Evolutionary conservation across 53 echinoderm and acorn worm genomes (phyloP), one percentile per base, ranked within the genome.

Genomic region (Luidia sarsii): DNA sequence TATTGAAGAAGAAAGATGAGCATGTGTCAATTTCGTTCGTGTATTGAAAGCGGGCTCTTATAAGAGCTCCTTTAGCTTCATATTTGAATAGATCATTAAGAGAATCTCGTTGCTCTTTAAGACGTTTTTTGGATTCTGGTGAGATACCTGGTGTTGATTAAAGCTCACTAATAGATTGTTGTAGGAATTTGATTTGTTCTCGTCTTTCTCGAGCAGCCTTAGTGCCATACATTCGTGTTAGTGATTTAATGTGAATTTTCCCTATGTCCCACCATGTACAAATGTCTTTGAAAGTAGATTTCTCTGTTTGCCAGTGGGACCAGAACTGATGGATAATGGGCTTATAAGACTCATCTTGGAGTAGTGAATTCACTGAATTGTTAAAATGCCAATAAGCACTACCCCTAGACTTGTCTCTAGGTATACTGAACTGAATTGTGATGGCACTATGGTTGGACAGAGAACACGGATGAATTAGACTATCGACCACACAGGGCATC

Each of bases 391-490:
- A 75, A 18, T 56, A 38, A 3, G 39, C 8, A 9, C 27, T 35
- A 4, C 35, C 20, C 45, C 55, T 21, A 50, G 30, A 36, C 14
- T 50, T 10, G 7, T 7, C 3, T 21, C 22, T 7, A 31, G 50
- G 28, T 16, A 22, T 29, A 27, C 50, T 39, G 35, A 67, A 33
- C 18, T 65, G 48, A 62, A 64, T 19, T 4, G 54, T 32, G 23
- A 68, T 36, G n/a, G 82, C 53, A 35, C 8, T 18, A 33, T 82
- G 82, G 25, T 68, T 68, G 10, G 82, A 82, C 7, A 57, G 38
- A 18, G 60, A 13, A 20, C 77, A 75, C 4, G 77, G 77, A 18
- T 25, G 15, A 35, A 75, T 43, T 28, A 3, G 8, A 31, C 64
- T 27, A 27, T 25, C 22, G 32, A 28, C 6, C 29, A 64, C 32